Percentiles rank a stretch among this genome's conserved stretches.
These are phyloP conservation scores for Lepetodrilus schrolli DNA, from an alignment of 2,888 invertebrate species.

Conservation along the genomic window DNA sequence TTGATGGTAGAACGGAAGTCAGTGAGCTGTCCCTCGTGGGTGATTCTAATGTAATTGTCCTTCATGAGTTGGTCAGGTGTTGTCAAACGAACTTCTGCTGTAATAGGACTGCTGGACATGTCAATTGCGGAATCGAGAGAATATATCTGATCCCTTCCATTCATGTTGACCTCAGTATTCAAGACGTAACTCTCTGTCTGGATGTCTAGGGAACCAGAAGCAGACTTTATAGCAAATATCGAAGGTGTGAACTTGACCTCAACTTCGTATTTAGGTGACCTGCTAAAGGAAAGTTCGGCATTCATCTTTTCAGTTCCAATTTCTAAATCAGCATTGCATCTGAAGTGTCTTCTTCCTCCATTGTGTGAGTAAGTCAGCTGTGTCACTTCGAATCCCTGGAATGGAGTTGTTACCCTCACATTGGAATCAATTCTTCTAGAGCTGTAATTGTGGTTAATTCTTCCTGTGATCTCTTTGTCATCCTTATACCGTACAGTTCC, in stretches of 20 bases:
- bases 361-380: slow-evolving; percentile 30
- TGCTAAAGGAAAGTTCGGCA: slow-evolving; percentile 2
- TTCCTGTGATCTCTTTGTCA: slow-evolving; percentile 29
- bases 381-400: slow-evolving; percentile 37
- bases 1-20: slow-evolving; percentile 36
- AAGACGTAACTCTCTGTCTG: neutral
- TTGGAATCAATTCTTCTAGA: neutral
- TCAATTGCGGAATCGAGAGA: slow-evolving; percentile 30
- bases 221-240: slow-evolving; percentile 1
- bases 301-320: slow-evolving; percentile 3
- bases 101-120: slow-evolving; percentile 27
- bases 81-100: slow-evolving; percentile 27
- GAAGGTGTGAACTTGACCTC: neutral
- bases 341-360: slow-evolving; percentile 29
- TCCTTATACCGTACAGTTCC: slow-evolving; percentile 33
- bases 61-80: slow-evolving; percentile 41
- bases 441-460: slow-evolving; percentile 6
- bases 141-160: neutral
- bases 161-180: slow-evolving; percentile 3
- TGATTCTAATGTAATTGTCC: slow-evolving; percentile 36
- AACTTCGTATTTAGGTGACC: neutral
- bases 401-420: slow-evolving; percentile 51
- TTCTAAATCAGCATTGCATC: slow-evolving; percentile 31
- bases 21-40: slow-evolving; percentile 33
- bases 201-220: slow-evolving; percentile 12